Percentiles rank a stretch among this genome's conserved stretches.
These are phyloP conservation scores for Elegia similella DNA, from an alignment of 2,888 invertebrate species.

Conservation along the genomic window DNA sequence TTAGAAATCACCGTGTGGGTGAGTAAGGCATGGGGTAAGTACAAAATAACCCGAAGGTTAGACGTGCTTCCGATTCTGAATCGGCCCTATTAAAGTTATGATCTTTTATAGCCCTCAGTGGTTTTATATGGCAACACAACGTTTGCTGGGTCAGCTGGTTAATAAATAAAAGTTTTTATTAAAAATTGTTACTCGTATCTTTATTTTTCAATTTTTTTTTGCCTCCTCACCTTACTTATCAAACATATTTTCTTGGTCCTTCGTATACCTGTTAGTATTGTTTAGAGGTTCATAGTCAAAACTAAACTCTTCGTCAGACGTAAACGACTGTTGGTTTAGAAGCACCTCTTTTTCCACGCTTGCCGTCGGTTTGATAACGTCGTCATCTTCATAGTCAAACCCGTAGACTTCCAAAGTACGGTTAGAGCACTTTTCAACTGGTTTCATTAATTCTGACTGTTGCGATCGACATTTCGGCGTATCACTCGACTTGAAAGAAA, in stretches of 20 bases:
- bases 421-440: slow-evolving; percentile 25
- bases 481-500: not conserved
- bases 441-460: slow-evolving; percentile 8
- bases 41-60: no score
- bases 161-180: no score
- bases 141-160: no score
- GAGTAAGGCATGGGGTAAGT: no score
- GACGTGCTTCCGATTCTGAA: no score
- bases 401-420: slow-evolving; percentile 48
- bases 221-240: not conserved
- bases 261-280: not conserved
- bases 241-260: not conserved
- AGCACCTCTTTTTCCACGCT: not conserved
- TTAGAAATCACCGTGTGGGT: no score
- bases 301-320: not conserved
- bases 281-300: not conserved
- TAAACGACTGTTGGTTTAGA: not conserved
- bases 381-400: slow-evolving; percentile 37
- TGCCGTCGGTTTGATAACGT: not conserved
- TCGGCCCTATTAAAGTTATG: no score
- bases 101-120: no score
- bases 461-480: not conserved
- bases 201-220: slow-evolving; percentile 7
- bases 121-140: no score
- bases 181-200: no score